A percentile compares a stretch with the other conserved stretches of the same genome.
Conservation (phyloP, 2,113 vertebrate species). For the Alethe diademata region DNA sequence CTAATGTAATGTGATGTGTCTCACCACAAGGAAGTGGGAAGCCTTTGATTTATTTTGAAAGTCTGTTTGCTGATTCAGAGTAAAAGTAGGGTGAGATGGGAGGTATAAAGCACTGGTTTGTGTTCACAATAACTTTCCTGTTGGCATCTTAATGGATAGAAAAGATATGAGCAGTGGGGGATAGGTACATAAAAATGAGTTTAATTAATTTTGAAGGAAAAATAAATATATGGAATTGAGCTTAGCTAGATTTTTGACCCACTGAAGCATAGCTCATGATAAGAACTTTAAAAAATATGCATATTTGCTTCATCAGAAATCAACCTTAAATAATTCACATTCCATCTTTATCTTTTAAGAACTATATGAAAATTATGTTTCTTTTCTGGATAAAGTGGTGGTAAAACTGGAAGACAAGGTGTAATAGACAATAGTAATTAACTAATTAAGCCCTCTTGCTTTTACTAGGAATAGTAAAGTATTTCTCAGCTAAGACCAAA, state of each 20-base stretch:
- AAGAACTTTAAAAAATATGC: neutral
- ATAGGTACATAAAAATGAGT: neutral
- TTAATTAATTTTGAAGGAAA: conserved; percentile 15
- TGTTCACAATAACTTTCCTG: neutral
- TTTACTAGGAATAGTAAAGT: neutral
- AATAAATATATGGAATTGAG: neutral
- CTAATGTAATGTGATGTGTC: neutral
- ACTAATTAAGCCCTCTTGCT: neutral
- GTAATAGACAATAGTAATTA: neutral
- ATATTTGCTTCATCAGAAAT: neutral
- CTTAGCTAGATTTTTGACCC: neutral
- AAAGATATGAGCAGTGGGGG: neutral
- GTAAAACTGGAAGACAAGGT: neutral
- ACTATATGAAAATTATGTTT: neutral
- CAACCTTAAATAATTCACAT: neutral
- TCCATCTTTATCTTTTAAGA: neutral
- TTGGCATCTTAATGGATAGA: neutral
- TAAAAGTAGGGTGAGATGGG: neutral
- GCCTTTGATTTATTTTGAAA: conserved; percentile 33
- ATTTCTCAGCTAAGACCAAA: neutral
- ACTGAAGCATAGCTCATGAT: neutral
- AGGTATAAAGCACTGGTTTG: neutral
- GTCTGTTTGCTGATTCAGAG: conserved; percentile 12
- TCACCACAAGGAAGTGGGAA: neutral
- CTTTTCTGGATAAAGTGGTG: neutral